Conservation (phyloP, 2,888 invertebrate genomes). For the Diadegma fenestrale region DNA sequence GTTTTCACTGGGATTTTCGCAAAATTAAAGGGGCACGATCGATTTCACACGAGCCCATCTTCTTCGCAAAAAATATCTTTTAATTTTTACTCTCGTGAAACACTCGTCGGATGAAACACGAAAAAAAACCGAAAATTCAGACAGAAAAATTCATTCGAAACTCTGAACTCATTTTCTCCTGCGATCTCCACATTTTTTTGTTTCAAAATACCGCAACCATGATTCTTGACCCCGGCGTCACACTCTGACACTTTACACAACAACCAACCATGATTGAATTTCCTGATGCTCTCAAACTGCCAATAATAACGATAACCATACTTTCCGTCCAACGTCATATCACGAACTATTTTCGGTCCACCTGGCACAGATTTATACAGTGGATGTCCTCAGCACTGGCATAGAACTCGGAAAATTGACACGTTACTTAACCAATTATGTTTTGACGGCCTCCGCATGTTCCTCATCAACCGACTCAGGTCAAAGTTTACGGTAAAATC, state of each 20-base stretch:
- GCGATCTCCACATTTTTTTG: too few species aligned
- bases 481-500: neutral
- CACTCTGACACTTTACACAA: neutral
- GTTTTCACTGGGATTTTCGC: constrained; percentile 41
- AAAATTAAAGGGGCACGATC: constrained; percentile 49
- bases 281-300: neutral
- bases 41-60: constrained; percentile 1
- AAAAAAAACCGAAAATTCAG: neutral
- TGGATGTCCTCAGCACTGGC: constrained; percentile 2
- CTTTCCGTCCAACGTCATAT: constrained; percentile 54
- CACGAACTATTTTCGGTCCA: constrained; percentile 33
- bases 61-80: neutral
- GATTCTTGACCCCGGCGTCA: neutral
- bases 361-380: constrained; percentile 20
- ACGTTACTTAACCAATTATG: neutral
- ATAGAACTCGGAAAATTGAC: neutral
- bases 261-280: neutral
- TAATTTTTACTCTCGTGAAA: neutral
- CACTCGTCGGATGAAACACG: too few species aligned
- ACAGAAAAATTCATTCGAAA: neutral
- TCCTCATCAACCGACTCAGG: neutral
- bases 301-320: constrained; percentile 6
- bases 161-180: too few species aligned
- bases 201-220: too few species aligned
- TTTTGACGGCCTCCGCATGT: neutral